Evolutionary conservation across 2,888 invertebrate genomes (phyloP).

Genomic region (Leucophora obtusa): DNA sequence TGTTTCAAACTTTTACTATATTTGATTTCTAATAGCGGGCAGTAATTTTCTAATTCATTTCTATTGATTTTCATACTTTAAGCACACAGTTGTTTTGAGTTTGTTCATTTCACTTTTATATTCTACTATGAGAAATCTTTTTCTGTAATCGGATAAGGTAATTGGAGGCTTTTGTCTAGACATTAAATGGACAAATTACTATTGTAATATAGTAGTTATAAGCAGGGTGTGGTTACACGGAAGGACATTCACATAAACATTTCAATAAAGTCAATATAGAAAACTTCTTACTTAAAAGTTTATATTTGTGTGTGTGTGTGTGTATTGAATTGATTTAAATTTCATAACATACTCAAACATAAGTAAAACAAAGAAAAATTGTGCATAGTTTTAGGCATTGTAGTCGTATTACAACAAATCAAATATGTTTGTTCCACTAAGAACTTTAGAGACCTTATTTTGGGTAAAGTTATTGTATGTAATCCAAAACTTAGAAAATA

Average conservation of each 20-base stretch:
- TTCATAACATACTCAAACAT: constrained; percentile 50
- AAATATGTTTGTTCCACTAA: constrained; percentile 20
- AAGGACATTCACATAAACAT: constrained; percentile 14
- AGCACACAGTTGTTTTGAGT: neutral
- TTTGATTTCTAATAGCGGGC: neutral
- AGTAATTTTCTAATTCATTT: no score
- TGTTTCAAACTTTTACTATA: no score
- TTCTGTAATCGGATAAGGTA: constrained; percentile 77
- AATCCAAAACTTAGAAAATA: constrained; percentile 51
- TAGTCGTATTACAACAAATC: constrained; percentile 28
- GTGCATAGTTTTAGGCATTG: constrained; percentile 49
- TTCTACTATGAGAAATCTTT: constrained; percentile 71
- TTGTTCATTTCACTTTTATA: constrained; percentile 65
- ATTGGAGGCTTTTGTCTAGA: constrained; percentile 78
- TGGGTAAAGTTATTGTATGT: constrained; percentile 16
- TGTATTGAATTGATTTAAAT: constrained; percentile 54
- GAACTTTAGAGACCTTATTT: constrained; percentile 20
- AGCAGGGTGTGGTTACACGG: constrained; percentile 13
- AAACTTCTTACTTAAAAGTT: constrained; percentile 29
- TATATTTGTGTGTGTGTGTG: neutral
- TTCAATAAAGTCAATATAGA: constrained; percentile 53
- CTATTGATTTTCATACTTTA: no score
- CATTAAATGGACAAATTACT: constrained; percentile 75
- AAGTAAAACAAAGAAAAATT: constrained; percentile 16
- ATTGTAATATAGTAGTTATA: constrained; percentile 48